phyloP scores from a whole-genome alignment of 2,888 invertebrate genomes.

The Tuta absoluta region DNA sequence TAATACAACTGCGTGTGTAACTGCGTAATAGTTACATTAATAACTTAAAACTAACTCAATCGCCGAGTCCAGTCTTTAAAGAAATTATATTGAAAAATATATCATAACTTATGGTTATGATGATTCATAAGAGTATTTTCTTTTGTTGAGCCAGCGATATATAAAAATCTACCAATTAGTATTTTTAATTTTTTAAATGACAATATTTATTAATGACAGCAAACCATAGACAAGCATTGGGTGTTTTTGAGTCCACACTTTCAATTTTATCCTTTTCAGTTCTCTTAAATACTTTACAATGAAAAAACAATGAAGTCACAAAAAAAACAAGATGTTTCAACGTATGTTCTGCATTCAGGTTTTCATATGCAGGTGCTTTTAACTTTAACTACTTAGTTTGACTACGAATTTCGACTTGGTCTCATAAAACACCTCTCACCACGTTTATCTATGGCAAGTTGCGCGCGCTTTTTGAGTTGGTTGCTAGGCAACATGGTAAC shows the following conservation, averaged over 20 bases:
- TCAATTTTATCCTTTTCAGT: background rate
- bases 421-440: background rate
- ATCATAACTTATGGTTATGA: too few species aligned
- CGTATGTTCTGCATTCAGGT: too few species aligned
- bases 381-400: too few species aligned
- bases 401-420: too few species aligned
- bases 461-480: conserved; percentile 73
- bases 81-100: too few species aligned
- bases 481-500: conserved; percentile 71
- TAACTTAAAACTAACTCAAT: too few species aligned
- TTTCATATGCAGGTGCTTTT: too few species aligned
- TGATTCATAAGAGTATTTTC: too few species aligned
- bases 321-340: background rate
- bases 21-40: too few species aligned
- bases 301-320: background rate
- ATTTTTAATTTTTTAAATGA: background rate
- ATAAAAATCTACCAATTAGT: background rate
- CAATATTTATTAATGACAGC: conserved; percentile 1
- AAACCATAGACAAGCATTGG: background rate
- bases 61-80: too few species aligned
- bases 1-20: too few species aligned
- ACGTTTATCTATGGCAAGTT: conserved; percentile 39
- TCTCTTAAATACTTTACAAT: background rate
- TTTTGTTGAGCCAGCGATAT: background rate
- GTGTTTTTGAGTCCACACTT: background rate